phyloP scores from a whole-genome alignment of 2,888 invertebrate species.

The Microdon myrmicae region DNA sequence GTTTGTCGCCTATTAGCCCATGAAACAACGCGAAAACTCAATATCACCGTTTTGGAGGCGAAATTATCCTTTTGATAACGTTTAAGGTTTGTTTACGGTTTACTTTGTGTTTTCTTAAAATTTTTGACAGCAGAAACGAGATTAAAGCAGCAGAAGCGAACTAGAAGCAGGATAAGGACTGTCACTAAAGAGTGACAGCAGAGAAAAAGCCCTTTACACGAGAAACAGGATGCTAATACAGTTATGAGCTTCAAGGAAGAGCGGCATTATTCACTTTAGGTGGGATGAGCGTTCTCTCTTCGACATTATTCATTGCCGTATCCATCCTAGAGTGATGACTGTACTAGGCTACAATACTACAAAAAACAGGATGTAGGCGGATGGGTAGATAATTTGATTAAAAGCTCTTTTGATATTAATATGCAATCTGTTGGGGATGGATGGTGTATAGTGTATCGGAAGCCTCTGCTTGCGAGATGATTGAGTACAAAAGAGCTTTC shows the following conservation, averaged over 20 bases:
- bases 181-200: constrained; percentile 35
- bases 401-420: constrained; percentile 27
- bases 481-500: no score
- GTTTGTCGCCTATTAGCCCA: neutral
- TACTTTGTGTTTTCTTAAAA: constrained; percentile 13
- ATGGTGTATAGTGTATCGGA: constrained; percentile 3
- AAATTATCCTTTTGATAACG: constrained; percentile 9
- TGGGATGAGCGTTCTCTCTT: constrained; percentile 15
- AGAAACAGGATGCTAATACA: constrained; percentile 22
- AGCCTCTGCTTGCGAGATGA: constrained; percentile 6
- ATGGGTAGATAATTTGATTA: constrained; percentile 39
- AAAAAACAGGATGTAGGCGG: constrained; percentile 16
- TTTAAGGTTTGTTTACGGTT: constrained; percentile 10
- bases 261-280: constrained; percentile 19
- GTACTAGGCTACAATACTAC: neutral
- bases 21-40: constrained; percentile 1
- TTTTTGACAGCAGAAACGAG: constrained; percentile 37
- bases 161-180: constrained; percentile 43
- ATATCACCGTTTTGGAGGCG: neutral
- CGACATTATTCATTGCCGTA: constrained; percentile 6
- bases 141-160: constrained; percentile 42
- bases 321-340: neutral
- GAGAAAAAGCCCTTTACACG: constrained; percentile 35
- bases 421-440: constrained; percentile 7
- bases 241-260: constrained; percentile 25